Evolutionary conservation across 2,113 vertebrate genomes (phyloP).

Genomic region (Corapipo altera): DNA sequence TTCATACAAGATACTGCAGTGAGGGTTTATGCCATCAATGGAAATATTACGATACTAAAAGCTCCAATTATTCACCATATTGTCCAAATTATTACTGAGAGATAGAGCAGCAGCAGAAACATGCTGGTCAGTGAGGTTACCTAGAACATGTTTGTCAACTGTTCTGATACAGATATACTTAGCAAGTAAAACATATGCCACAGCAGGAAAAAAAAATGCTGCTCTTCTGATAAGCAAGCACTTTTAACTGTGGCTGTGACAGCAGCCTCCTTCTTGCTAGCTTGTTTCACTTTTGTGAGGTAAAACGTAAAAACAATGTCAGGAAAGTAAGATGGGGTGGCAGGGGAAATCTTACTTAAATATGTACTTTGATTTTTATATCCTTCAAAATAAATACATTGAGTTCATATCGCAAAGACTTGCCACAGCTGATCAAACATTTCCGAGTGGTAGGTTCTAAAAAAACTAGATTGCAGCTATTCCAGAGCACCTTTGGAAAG

Average conservation of each 20-base stretch:
- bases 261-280: background rate
- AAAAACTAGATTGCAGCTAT: background rate
- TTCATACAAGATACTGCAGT: background rate
- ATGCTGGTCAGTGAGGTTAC: background rate
- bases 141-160: background rate
- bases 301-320: background rate
- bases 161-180: background rate
- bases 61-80: background rate
- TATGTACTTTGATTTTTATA: background rate
- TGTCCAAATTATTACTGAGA: background rate
- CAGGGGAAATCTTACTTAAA: background rate
- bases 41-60: background rate
- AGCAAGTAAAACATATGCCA: slow-evolving; percentile 16
- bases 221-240: background rate
- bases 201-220: background rate
- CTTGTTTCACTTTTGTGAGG: background rate
- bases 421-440: background rate
- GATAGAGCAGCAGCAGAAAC: background rate
- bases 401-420: background rate
- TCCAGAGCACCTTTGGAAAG: background rate
- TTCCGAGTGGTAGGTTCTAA: background rate
- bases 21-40: background rate
- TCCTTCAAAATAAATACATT: background rate
- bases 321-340: background rate
- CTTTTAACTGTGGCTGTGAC: background rate